These are phyloP conservation scores for Etia nguti DNA, from an alignment of 2,113 vertebrate genomes.

Conservation along the genomic window DNA sequence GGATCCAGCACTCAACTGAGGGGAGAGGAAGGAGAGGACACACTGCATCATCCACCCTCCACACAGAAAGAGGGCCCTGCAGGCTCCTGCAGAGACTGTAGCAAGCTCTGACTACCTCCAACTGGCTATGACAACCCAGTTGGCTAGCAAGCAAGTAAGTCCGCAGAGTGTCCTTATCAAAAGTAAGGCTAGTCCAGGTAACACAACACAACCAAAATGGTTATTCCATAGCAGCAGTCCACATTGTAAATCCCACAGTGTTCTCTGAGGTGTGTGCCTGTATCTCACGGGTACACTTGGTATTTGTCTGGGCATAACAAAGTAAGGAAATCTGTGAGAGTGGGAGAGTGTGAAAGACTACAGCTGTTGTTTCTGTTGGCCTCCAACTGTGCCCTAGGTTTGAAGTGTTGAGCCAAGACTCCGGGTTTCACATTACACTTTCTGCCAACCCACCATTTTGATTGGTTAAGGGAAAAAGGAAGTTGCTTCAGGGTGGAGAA, in stretches of 20 bases:
- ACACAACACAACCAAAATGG: background rate
- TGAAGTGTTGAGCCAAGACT: constrained; percentile 54
- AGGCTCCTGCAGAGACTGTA: constrained; percentile 5
- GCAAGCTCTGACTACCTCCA: background rate
- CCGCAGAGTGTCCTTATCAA: background rate
- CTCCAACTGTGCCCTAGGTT: constrained; percentile 58
- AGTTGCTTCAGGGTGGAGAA: constrained; percentile 58
- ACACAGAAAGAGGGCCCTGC: constrained; percentile 26
- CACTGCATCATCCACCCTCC: constrained; percentile 71
- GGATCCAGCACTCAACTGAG: constrained; percentile 78
- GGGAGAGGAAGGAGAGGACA: constrained; percentile 69
- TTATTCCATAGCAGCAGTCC: constrained; percentile 45
- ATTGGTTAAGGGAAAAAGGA: constrained; percentile 63
- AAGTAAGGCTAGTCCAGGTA: background rate
- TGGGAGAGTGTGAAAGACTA: constrained; percentile 40
- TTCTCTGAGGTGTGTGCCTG: background rate
- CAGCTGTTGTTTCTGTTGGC: constrained; percentile 58
- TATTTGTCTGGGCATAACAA: background rate
- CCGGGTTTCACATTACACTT: constrained; percentile 72
- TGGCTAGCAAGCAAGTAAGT: background rate
- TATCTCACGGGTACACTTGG: background rate
- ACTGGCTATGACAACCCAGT: background rate
- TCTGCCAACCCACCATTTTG: constrained; percentile 46
- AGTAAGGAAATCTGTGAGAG: constrained; percentile 12
- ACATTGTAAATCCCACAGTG: constrained; percentile 15